Evolutionary conservation across 2,797 vertebrate species (phyloP).

Genomic region (Hoplostethus mediterraneus): DNA sequence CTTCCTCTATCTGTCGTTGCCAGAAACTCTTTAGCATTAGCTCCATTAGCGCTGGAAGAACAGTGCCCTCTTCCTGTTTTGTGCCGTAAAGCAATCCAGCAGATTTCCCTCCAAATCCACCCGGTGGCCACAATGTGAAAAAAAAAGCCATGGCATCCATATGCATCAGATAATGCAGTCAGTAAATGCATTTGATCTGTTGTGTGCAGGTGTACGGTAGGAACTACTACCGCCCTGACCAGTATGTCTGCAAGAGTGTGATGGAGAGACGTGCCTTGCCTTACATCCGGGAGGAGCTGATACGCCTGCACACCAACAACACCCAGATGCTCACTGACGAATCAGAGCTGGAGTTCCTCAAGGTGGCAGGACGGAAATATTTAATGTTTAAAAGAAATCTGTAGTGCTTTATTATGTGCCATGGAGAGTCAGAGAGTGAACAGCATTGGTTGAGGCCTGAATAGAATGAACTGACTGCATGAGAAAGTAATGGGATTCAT

Average conservation of each 20-base stretch:
- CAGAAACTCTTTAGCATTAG: no score
- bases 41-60: no score
- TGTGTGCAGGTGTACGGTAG: conserved; percentile 84
- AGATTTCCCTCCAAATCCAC: no score
- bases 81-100: no score
- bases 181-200: background rate
- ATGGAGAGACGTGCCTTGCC: conserved; percentile 88
- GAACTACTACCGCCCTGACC: conserved; percentile 89
- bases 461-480: no score
- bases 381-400: background rate
- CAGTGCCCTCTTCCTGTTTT: background rate
- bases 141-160: no score
- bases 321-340: conserved; percentile 84
- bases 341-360: conserved; percentile 91
- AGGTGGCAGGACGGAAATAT: conserved; percentile 73
- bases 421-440: background rate
- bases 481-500: no score
- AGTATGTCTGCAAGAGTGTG: conserved; percentile 88
- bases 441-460: background rate
- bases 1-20: no score
- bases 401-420: background rate
- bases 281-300: conserved; percentile 83
- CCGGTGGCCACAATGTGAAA: no score
- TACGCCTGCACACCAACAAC: conserved; percentile 85
- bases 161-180: background rate